Conservation (phyloP, 2,888 invertebrate species). For the Portevinia maculata region DNA sequence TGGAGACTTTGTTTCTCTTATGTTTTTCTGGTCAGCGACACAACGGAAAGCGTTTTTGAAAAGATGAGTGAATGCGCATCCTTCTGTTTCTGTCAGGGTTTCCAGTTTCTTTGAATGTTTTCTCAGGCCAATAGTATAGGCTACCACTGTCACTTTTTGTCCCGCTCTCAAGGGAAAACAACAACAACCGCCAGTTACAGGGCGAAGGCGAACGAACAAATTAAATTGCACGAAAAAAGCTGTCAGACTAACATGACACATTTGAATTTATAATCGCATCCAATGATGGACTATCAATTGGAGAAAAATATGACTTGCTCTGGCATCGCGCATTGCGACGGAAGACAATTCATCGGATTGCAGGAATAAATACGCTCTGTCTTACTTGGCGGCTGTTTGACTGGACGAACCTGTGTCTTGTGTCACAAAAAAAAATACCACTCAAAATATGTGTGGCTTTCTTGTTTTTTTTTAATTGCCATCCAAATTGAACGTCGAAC, state of each 20-base stretch:
- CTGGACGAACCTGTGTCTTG: slow-evolving; percentile 40
- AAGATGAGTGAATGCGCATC: slow-evolving; percentile 72
- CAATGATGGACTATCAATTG: slow-evolving; percentile 76
- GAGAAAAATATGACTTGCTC: slow-evolving; percentile 70
- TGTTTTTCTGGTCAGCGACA: slow-evolving; percentile 52
- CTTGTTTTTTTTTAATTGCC: slow-evolving; percentile 17
- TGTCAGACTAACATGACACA: slow-evolving; percentile 76
- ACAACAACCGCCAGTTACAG: slow-evolving; percentile 6
- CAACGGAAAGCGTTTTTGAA: slow-evolving; percentile 42
- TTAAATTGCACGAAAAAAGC: slow-evolving; percentile 75
- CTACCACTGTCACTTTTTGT: slow-evolving; percentile 66
- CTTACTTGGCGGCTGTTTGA: slow-evolving; percentile 62
- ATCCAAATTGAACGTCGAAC: slow-evolving; percentile 24
- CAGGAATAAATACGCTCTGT: slow-evolving; percentile 61
- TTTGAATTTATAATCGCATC: slow-evolving; percentile 76
- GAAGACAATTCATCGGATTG: slow-evolving; percentile 59
- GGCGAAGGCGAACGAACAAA: slow-evolving; percentile 63
- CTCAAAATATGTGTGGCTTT: not conserved
- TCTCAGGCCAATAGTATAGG: slow-evolving; percentile 24
- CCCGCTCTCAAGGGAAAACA: slow-evolving; percentile 50
- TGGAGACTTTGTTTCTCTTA: slow-evolving; percentile 52
- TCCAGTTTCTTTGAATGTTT: slow-evolving; percentile 65
- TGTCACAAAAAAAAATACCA: slow-evolving; percentile 1
- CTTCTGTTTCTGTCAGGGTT: slow-evolving; percentile 72
- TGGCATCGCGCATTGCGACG: slow-evolving; percentile 24